Evolutionary conservation across 2,113 vertebrate genomes (phyloP).

Genomic region (Lophochroa leadbeateri): DNA sequence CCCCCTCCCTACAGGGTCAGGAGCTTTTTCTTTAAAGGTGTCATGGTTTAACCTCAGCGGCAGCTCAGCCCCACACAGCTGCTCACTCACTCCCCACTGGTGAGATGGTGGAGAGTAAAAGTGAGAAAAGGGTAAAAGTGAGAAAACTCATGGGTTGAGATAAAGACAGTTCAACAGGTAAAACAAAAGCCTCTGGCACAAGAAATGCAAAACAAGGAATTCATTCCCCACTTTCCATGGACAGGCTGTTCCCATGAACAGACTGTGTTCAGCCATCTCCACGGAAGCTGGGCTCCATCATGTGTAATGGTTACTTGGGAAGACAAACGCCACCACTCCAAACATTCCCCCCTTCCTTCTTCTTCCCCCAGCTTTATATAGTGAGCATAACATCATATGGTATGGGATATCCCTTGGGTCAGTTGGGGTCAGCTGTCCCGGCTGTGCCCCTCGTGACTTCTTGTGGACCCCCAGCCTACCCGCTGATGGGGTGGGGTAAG

Average conservation of each 20-base stretch:
- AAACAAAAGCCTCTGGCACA: neutral
- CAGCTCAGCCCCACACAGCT: neutral
- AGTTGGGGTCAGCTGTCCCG: too few species aligned
- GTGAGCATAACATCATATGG: neutral
- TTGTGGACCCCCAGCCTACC: neutral
- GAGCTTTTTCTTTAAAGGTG: neutral
- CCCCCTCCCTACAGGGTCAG: neutral
- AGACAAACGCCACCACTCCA: neutral
- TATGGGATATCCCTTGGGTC: too few species aligned
- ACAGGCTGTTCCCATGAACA: neutral
- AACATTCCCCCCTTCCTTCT: neutral
- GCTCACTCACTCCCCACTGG: neutral
- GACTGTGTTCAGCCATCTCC: neutral
- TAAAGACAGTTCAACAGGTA: neutral
- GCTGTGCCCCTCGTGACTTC: neutral
- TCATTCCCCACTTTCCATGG: neutral
- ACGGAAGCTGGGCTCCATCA: neutral
- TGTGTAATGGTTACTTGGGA: neutral
- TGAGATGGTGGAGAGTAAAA: too few species aligned
- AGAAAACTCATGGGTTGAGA: too few species aligned
- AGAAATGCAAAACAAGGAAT: neutral
- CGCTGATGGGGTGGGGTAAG: neutral
- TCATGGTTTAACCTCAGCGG: neutral
- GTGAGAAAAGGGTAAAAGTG: neutral
- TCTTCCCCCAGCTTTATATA: neutral